A percentile compares a stretch with the other conserved stretches of the same genome.
Conservation (phyloP, 2,888 invertebrate genomes). For the Nasonia oneida region DNA sequence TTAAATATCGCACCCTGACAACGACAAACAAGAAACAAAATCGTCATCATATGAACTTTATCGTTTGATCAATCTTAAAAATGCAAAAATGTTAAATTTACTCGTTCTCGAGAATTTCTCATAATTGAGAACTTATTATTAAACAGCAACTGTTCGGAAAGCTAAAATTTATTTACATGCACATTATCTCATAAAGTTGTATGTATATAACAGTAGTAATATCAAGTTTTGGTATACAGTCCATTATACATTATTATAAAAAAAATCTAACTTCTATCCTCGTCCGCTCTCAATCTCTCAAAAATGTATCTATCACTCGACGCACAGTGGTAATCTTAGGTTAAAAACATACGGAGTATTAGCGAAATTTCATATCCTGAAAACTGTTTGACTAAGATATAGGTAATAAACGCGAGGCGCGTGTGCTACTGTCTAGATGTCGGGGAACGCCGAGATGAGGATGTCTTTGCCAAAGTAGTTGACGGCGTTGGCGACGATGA, state of each 20-base stretch:
- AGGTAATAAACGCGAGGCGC: neutral
- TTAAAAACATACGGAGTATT: neutral
- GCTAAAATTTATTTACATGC: slow-evolving; percentile 47
- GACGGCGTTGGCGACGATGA: slow-evolving; percentile 87
- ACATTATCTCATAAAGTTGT: neutral
- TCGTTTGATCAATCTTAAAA: neutral
- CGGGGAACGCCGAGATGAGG: slow-evolving; percentile 90
- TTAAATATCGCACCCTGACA: neutral
- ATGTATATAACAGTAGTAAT: neutral
- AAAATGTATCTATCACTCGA: neutral
- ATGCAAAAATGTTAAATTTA: neutral
- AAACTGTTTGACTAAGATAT: slow-evolving; percentile 1
- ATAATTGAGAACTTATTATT: neutral
- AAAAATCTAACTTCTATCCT: slow-evolving; percentile 11
- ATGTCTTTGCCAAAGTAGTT: slow-evolving; percentile 89
- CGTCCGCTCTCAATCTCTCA: neutral
- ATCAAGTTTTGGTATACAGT: slow-evolving; percentile 6
- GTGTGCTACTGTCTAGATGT: slow-evolving; percentile 81
- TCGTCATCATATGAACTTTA: neutral
- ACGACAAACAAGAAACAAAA: slow-evolving; percentile 1
- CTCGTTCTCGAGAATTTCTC: neutral
- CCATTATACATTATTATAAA: slow-evolving; percentile 7
- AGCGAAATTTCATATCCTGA: neutral
- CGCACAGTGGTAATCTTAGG: neutral
- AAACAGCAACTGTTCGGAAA: slow-evolving; percentile 13